Percentiles rank a stretch among this genome's conserved stretches.
These are phyloP conservation scores for Cacatua alba DNA, from an alignment of 2,113 vertebrate species.

Conservation along the genomic window DNA sequence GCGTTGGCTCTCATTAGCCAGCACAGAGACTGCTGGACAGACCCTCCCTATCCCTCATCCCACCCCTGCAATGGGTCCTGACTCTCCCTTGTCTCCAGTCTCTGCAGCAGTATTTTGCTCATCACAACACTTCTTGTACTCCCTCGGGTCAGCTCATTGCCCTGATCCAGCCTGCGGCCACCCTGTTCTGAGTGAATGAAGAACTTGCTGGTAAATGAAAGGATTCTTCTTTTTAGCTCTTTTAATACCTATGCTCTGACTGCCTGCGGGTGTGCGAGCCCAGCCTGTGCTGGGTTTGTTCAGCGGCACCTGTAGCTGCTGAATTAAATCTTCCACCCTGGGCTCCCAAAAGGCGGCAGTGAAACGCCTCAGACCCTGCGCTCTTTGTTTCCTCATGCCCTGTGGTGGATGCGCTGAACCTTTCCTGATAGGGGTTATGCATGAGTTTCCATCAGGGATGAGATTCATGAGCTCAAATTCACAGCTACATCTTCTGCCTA, in stretches of 20 bases:
- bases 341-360: background rate
- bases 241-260: background rate
- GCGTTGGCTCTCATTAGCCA: background rate
- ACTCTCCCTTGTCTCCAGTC: fast-evolving
- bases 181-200: background rate
- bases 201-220: background rate
- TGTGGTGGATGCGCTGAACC: background rate
- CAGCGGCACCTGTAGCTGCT: background rate
- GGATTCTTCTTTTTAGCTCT: background rate
- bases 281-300: background rate
- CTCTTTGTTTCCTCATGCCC: fast-evolving
- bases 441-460: background rate
- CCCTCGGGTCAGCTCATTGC: background rate
- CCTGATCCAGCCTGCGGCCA: background rate
- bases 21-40: background rate
- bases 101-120: fast-evolving
- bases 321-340: fast-evolving
- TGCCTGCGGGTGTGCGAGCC: fast-evolving
- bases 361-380: fast-evolving
- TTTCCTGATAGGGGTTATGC: background rate
- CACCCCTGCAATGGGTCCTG: background rate
- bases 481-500: background rate
- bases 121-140: background rate
- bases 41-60: fast-evolving
- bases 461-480: background rate